Percentiles rank a stretch among this genome's conserved stretches.
Evolutionary conservation across 2,888 invertebrate genomes (phyloP).

Genomic region (Caenorhabditis drosophilae): DNA sequence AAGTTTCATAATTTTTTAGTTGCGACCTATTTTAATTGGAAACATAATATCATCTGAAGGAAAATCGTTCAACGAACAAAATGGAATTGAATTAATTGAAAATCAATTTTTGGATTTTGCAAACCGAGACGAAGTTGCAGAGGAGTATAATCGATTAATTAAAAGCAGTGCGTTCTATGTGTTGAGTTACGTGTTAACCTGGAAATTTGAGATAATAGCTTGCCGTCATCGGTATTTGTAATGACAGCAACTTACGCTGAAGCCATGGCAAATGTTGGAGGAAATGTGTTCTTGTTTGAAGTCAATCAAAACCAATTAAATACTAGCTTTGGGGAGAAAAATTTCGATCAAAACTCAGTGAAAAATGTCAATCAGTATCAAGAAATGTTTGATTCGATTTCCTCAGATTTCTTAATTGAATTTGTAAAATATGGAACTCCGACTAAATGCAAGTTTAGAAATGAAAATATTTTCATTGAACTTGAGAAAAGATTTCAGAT

Average conservation of each 20-base stretch:
- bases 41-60: too few species aligned
- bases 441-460: constrained; percentile 19
- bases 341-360: constrained; percentile 16
- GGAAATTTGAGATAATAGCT: neutral
- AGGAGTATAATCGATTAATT: too few species aligned
- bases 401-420: constrained; percentile 15
- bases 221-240: constrained; percentile 14
- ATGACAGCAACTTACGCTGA: constrained; percentile 5
- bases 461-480: neutral
- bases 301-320: too few species aligned
- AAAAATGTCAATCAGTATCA: constrained; percentile 14
- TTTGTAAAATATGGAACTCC: constrained; percentile 22
- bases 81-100: constrained; percentile 2
- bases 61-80: constrained; percentile 14
- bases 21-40: too few species aligned
- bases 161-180: too few species aligned
- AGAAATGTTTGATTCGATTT: constrained; percentile 27
- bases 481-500: constrained; percentile 6
- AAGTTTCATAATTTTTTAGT: too few species aligned
- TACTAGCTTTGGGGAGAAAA: too few species aligned
- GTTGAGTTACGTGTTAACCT: too few species aligned
- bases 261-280: constrained; percentile 9
- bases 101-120: constrained; percentile 26
- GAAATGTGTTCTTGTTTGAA: constrained; percentile 18
- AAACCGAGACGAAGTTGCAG: constrained; percentile 22